phyloP scores from a whole-genome alignment of 2,888 invertebrate genomes.

The Entomobrya proxima region DNA sequence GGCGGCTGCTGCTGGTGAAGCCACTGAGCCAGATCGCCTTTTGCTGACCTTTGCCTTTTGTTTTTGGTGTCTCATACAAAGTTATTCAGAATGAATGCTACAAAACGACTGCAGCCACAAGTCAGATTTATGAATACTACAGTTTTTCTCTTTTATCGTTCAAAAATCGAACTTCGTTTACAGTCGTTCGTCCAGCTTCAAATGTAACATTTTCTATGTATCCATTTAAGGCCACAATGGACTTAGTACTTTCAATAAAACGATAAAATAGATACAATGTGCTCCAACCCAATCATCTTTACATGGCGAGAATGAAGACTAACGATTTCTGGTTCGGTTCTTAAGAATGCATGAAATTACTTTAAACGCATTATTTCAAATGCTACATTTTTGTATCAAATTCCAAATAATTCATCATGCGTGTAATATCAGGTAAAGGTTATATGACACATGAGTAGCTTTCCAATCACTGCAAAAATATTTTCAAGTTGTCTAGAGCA shows the following conservation, averaged over 20 bases:
- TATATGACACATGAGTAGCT: not conserved
- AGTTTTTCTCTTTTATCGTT: conserved; percentile 13
- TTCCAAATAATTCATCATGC: conserved; percentile 2
- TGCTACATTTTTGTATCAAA: not conserved
- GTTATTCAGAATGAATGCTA: conserved; percentile 42
- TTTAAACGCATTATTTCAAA: too few relatives aligned
- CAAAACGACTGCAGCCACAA: conserved; percentile 54
- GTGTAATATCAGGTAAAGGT: conserved; percentile 6
- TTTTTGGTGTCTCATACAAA: conserved; percentile 64
- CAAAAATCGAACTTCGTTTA: conserved; percentile 40
- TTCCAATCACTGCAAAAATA: conserved; percentile 5
- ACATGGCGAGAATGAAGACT: not conserved
- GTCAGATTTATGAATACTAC: conserved; percentile 40
- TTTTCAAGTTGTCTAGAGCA: too few relatives aligned
- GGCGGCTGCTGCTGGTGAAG: conserved; percentile 51
- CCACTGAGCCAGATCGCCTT: conserved; percentile 57
- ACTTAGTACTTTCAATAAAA: conserved; percentile 19
- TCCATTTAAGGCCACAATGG: conserved; percentile 1
- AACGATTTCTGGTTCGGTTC: conserved; percentile 16
- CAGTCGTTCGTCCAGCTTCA: not conserved
- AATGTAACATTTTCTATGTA: not conserved
- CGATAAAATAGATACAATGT: conserved; percentile 6
- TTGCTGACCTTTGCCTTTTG: conserved; percentile 69
- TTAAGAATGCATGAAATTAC: not conserved
- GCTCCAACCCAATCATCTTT: not conserved